Base-by-base conservation (phyloP, 2,888 invertebrate genomes). In the Cerceris rybyensis region DNA sequence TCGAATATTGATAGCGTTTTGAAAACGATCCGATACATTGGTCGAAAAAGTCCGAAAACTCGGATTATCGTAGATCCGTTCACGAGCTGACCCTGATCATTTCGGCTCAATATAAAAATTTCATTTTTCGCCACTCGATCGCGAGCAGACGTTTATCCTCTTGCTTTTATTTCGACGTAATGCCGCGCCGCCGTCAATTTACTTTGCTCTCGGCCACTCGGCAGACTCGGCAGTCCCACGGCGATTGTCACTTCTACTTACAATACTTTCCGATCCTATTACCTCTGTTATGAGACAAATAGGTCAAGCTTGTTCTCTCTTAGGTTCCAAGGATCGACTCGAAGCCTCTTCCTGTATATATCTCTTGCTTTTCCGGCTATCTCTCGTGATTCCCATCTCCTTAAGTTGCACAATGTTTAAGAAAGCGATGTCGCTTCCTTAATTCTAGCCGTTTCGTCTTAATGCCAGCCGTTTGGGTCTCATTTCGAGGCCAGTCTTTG, bases 261-360 rank as follows among this genome's bases (percentile, higher is more conserved):
- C 83, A 83, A 80, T 83, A 85, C 81, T 85, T 87, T 76, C 75
- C 78, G 75, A 87, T 88, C 82, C 85, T 86, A 88, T 88, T 89
- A 90, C 88, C 84, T 73, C 70, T 86, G 84, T 87, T 88, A 81
- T 77, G 84, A 86, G 84, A 88, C 88, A 89, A 90, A 88, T 87
- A 86, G 88, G 84, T 88, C 87, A 87, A 83, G 80, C 77, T 81
- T 80, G 74, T 78, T 65, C 72, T 64, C 73, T 58, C 65, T 78
- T 70, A 70, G 69, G 71, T 73, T 80, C 65, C 57, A 54, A 64
- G 72, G 72, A 78, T 78, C 49, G 78, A 71, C 78, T 81, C 71
- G 55, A 43, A 61, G 70, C 71, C 58, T 52, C 58, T 49, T 64
- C 71, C 76, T 78, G 50, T 79, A 65, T 63, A 72, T 66, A 57